Base-by-base conservation (phyloP, 2,888 invertebrate species). In the Phasia obesa region DNA sequence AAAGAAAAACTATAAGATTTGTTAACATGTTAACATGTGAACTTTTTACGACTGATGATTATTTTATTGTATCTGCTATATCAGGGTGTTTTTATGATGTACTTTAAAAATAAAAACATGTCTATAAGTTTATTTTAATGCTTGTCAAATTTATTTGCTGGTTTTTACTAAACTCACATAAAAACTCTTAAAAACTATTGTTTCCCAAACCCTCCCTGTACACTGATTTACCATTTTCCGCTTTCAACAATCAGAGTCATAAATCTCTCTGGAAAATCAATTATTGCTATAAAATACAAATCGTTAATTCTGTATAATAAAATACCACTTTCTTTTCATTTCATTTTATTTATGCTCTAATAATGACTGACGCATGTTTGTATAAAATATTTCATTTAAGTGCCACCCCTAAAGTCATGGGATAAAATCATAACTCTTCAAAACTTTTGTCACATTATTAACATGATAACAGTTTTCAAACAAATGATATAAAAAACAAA, bases 401-500 rank as follows among this genome's bases (percentile, higher is more conserved):
- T 59, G 17, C 62, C 49, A 81, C 75, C 70, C 75, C 15, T 70
- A 57, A 69, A 70, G 53, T 44, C 55, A 38, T 19, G 57, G 49
- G 17, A n/a, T 67, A 35, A 27, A 35, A 73, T 67, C 21, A 25
- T 19, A 49, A 31, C 21, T 60, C 25, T 76, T n/a, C n/a, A 27
- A 23, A 76, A 76, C 62, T 60, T 70, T 76, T 60, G 73, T 62
- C 35, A 53, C 67, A 77, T 77, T 81, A 77, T 81, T 77, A 77
- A 73, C 81, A 81, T 81, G 59, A 81, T 71, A 81, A 81, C 60
- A 71, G 71, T 53, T 67, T 65, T 25, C 53, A 57, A 71, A 81
- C 81, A 71, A 71, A 65, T 71, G 70, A 57, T 23, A 80, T 57
- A 27, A 38, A 65, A 64, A 57, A 53, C 70, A 65, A 76, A 55